These are phyloP conservation scores for Hymenochirus boettgeri DNA, from an alignment of 2,113 vertebrate genomes.

Conservation along the genomic window DNA sequence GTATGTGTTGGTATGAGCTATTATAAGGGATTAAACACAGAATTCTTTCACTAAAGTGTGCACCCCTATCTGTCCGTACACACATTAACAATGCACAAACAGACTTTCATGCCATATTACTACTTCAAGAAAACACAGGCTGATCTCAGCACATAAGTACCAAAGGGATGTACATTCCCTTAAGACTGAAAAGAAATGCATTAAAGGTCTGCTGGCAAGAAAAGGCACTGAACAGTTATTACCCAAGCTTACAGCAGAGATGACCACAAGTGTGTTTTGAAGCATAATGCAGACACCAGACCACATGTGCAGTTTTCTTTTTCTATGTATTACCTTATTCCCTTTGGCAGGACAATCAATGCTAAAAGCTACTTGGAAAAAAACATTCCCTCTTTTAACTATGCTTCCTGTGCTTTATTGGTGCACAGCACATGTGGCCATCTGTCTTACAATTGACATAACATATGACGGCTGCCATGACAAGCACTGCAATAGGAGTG, in stretches of 20 bases:
- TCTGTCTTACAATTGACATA: conserved; percentile 39
- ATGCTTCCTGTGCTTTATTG: conserved; percentile 26
- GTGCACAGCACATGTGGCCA: conserved; percentile 22
- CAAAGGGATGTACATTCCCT: no score
- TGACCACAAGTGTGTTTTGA: conserved; percentile 18
- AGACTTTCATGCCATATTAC: no score
- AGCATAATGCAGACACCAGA: conserved; percentile 13
- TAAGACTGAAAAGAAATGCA: no score
- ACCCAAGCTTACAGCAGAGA: conserved; percentile 2
- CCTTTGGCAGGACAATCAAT: conserved; percentile 27
- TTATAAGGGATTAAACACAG: no score
- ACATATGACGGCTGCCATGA: conserved; percentile 28
- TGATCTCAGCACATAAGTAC: no score
- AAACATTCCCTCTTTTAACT: conserved; percentile 15
- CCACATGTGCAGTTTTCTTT: conserved; percentile 21
- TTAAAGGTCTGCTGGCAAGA: no score
- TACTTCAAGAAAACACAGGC: no score
- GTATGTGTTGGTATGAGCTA: no score
- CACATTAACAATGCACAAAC: no score
- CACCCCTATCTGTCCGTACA: no score
- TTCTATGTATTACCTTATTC: conserved; percentile 26
- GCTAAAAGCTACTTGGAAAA: conserved; percentile 34
- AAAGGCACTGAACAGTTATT: background rate
- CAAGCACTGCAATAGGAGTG: conserved; percentile 5
- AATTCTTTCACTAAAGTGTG: no score